phyloP scores from a whole-genome alignment of 1,140 invertebrate genomes.

The Lepidurus apus region DNA sequence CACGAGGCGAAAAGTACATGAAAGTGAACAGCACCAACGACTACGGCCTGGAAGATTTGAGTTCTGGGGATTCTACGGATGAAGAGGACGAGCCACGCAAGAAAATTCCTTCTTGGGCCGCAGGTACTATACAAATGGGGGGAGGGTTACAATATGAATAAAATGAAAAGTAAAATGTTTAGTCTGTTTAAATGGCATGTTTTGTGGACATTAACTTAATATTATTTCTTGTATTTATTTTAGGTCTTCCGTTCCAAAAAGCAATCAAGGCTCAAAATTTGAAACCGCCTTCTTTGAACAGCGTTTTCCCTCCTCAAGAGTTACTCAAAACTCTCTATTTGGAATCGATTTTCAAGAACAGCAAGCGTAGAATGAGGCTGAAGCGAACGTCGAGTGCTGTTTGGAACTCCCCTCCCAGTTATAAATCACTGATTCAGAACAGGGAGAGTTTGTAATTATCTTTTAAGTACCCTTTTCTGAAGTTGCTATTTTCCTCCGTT shows the following conservation, averaged over 20 bases:
- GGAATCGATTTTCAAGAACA: slow-evolving; percentile 16
- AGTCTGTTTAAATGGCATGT: neutral
- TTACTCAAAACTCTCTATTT: slow-evolving; percentile 1
- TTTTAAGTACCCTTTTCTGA: too few relatives aligned
- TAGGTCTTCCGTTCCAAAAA: slow-evolving; percentile 8
- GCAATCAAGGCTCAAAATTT: slow-evolving; percentile 1
- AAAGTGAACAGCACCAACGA: slow-evolving; percentile 34
- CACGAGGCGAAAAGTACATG: neutral
- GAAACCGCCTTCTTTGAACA: slow-evolving; percentile 27
- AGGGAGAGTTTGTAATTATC: neutral
- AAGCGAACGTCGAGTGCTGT: slow-evolving; percentile 35
- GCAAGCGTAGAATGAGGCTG: neutral
- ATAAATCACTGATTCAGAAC: neutral
- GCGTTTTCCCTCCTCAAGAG: slow-evolving; percentile 28
- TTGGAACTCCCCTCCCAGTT: slow-evolving; percentile 33
- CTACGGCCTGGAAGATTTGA: slow-evolving; percentile 39
- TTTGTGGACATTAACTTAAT: neutral
- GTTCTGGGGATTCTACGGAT: slow-evolving; percentile 40
- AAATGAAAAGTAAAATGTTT: slow-evolving; percentile 8
- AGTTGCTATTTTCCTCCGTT: too few relatives aligned
- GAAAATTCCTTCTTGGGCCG: slow-evolving; percentile 38
- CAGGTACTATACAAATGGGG: slow-evolving; percentile 29
- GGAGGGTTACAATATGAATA: neutral
- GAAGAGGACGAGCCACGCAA: slow-evolving; percentile 38
- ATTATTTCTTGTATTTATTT: neutral